A percentile compares a stretch with the other conserved stretches of the same genome.
Conservation (phyloP, 2,888 invertebrate species). For the Erannis defoliaria region DNA sequence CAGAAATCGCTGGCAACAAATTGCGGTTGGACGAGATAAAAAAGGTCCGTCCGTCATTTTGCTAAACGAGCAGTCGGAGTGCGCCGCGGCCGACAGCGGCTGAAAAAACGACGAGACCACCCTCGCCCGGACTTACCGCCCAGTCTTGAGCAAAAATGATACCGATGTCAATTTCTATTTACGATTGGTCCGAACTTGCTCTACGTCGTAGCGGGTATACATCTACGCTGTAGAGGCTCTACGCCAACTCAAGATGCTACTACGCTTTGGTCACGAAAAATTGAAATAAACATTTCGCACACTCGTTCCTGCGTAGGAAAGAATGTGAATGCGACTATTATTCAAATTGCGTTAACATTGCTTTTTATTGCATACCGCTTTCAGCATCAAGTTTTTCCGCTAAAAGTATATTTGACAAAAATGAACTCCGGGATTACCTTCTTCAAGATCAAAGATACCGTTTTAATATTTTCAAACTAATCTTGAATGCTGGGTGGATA, state of each 20-base stretch:
- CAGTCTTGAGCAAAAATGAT: slow-evolving; percentile 67
- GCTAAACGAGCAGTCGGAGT: slow-evolving; percentile 77
- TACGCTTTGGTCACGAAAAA: slow-evolving; percentile 43
- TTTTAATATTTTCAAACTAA: slow-evolving; percentile 28
- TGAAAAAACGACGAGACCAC: slow-evolving; percentile 66
- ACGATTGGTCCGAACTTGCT: slow-evolving; percentile 57
- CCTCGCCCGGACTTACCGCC: slow-evolving; percentile 49
- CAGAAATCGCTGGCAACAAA: slow-evolving; percentile 80
- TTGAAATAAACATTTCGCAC: slow-evolving; percentile 51
- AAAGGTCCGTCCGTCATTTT: slow-evolving; percentile 85
- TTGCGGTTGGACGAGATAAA: slow-evolving; percentile 84
- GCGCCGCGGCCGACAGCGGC: slow-evolving; percentile 63
- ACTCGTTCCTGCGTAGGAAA: slow-evolving; percentile 45
- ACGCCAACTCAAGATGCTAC: slow-evolving; percentile 27
- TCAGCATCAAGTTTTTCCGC: slow-evolving; percentile 35
- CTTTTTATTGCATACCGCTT: slow-evolving; percentile 47
- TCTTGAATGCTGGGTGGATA: slow-evolving; percentile 14
- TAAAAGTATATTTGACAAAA: slow-evolving; percentile 34
- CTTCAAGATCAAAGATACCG: slow-evolving; percentile 29
- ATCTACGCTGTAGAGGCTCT: slow-evolving; percentile 14
- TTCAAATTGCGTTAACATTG: slow-evolving; percentile 49
- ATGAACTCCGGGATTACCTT: slow-evolving; percentile 33
- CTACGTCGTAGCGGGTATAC: slow-evolving; percentile 35
- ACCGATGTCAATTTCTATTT: slow-evolving; percentile 72
- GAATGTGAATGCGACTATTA: slow-evolving; percentile 49